Percentiles rank a stretch among this genome's conserved stretches.
phyloP scores from a whole-genome alignment of 2,113 vertebrate species.

The Bettongia penicillata region DNA sequence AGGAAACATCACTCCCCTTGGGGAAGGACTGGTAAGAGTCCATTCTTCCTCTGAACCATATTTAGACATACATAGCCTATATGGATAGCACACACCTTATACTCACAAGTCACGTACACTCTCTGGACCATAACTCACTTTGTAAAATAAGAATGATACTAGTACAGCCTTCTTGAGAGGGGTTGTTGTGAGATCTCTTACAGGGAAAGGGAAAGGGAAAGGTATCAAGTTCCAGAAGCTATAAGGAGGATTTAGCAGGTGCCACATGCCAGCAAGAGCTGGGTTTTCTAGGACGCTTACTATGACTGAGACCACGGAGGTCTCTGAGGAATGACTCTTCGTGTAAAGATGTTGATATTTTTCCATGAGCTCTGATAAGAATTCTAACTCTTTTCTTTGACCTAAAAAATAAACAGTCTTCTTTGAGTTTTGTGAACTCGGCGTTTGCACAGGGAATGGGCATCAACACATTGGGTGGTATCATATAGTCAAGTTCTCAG shows the following conservation, averaged over 20 bases:
- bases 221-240: not conserved
- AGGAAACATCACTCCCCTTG: not conserved
- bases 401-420: not conserved
- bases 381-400: not conserved
- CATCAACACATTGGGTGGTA: not conserved
- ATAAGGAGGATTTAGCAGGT: not conserved
- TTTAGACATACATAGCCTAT: too few species aligned
- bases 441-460: not conserved
- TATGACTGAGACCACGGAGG: not conserved
- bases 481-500: not conserved
- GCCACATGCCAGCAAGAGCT: not conserved
- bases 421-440: not conserved
- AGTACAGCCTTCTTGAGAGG: not conserved
- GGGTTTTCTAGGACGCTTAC: not conserved
- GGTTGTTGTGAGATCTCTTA: not conserved
- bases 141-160: not conserved
- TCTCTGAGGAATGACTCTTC: not conserved
- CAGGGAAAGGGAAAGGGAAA: not conserved
- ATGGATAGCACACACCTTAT: too few species aligned
- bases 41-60: not conserved
- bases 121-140: not conserved
- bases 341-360: not conserved
- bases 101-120: not conserved
- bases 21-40: not conserved
- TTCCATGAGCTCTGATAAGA: not conserved